A percentile compares a stretch with the other conserved stretches of the same genome.
Conservation (phyloP, 2,888 invertebrate genomes). For the Cheiracanthium punctorium region DNA sequence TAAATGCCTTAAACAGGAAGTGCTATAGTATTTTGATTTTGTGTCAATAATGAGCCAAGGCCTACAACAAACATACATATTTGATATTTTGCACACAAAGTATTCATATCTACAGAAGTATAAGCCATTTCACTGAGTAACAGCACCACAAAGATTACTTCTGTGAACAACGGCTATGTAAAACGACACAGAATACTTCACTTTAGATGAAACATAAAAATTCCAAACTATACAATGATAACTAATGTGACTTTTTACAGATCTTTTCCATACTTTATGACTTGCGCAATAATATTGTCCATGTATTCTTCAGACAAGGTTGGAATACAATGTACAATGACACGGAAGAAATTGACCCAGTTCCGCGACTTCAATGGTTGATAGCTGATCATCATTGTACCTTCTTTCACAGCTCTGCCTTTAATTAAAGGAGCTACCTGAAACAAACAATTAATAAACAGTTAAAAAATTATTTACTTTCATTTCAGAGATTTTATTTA, state of each 20-base stretch:
- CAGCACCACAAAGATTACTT: constrained; percentile 47
- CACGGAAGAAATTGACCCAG: constrained; percentile 85
- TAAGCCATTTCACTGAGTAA: not conserved
- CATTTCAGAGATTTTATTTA: too few relatives aligned
- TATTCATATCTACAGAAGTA: not conserved
- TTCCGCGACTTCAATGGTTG: constrained; percentile 81
- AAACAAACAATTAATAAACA: not conserved
- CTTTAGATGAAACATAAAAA: not conserved
- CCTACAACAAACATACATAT: not conserved
- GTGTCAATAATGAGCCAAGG: too few relatives aligned
- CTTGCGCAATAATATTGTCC: constrained; percentile 81
- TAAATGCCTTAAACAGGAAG: too few relatives aligned
- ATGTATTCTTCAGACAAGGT: constrained; percentile 80
- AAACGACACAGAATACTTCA: constrained; percentile 14
- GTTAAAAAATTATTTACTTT: too few relatives aligned
- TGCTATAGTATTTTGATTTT: too few relatives aligned
- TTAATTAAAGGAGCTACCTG: constrained; percentile 84
- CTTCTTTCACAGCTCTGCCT: constrained; percentile 81
- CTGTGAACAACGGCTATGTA: constrained; percentile 15
- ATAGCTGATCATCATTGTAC: constrained; percentile 86
- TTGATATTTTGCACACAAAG: too few relatives aligned
- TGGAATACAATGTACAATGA: constrained; percentile 86
- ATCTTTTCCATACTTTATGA: constrained; percentile 80
- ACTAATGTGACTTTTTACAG: constrained; percentile 26
- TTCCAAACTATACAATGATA: constrained; percentile 31